Conservation (phyloP, 2,113 vertebrate species). For the Nesoenas mayeri region DNA sequence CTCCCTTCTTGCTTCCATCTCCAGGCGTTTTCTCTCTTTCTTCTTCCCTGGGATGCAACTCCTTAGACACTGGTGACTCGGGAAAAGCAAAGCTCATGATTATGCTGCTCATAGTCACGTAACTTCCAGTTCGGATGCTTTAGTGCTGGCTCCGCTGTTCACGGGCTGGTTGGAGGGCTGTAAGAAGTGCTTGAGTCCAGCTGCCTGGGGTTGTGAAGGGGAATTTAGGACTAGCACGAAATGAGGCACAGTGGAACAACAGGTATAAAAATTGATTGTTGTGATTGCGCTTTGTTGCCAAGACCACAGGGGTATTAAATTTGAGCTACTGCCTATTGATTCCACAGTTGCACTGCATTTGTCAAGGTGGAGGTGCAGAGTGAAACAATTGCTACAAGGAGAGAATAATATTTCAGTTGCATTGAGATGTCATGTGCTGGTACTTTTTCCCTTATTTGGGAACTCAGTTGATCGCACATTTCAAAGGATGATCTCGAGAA, state of each 20-base stretch:
- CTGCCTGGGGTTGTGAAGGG: background rate
- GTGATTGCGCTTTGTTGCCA: constrained; percentile 24
- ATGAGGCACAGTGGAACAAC: background rate
- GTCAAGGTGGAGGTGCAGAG: background rate
- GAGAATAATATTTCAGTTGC: background rate
- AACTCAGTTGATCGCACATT: background rate
- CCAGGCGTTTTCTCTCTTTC: background rate
- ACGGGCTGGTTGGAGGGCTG: background rate
- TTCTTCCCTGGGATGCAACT: background rate
- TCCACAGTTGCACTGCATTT: background rate
- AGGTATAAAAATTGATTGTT: constrained; percentile 52
- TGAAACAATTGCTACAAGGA: background rate
- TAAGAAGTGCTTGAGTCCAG: too few relatives aligned
- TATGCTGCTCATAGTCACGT: fast-evolving
- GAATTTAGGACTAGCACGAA: background rate
- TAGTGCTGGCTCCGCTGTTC: fast-evolving
- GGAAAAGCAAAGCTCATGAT: background rate
- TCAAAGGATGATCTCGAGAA: background rate
- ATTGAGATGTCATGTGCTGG: background rate
- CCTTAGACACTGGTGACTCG: background rate
- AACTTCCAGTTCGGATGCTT: background rate
- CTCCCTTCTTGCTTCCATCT: background rate
- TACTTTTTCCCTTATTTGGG: background rate
- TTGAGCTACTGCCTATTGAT: constrained; percentile 25
- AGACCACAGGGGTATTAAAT: background rate